Evolutionary conservation across 1,140 invertebrate genomes (phyloP).

Genomic region (Copidosoma floridanum): DNA sequence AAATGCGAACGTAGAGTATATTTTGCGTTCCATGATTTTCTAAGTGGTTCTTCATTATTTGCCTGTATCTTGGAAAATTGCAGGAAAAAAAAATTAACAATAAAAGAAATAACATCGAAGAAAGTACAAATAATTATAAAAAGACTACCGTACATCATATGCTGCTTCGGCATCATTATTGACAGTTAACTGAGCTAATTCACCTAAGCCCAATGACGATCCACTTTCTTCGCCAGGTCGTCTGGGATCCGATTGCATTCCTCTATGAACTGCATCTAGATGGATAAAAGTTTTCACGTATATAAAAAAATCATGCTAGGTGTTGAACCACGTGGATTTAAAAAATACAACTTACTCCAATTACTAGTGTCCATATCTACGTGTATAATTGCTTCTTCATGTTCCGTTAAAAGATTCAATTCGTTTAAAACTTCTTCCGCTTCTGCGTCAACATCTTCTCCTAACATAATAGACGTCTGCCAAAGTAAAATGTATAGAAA

Average conservation of each 20-base stretch:
- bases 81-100: background rate
- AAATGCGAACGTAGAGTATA: slow-evolving; percentile 97
- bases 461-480: slow-evolving; percentile 50
- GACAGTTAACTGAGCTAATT: slow-evolving; percentile 93
- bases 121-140: background rate
- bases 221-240: slow-evolving; percentile 73
- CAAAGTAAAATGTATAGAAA: slow-evolving; percentile 18
- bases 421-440: slow-evolving; percentile 94
- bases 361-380: slow-evolving; percentile 42
- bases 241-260: slow-evolving; percentile 46
- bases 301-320: background rate
- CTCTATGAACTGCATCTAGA: slow-evolving; percentile 40
- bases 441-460: slow-evolving; percentile 83
- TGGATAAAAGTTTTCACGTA: slow-evolving; percentile 6
- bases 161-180: slow-evolving; percentile 92
- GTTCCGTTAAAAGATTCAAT: slow-evolving; percentile 87
- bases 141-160: slow-evolving; percentile 74
- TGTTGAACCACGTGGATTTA: background rate
- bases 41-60: slow-evolving; percentile 87
- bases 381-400: slow-evolving; percentile 61
- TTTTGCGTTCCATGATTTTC: slow-evolving; percentile 98
- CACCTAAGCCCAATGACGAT: slow-evolving; percentile 83
- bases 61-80: slow-evolving; percentile 61
- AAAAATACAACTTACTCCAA: slow-evolving; percentile 37
- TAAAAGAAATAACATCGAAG: background rate